Conservation (phyloP, 2,113 vertebrate genomes). For the Sigmodon hispidus region DNA sequence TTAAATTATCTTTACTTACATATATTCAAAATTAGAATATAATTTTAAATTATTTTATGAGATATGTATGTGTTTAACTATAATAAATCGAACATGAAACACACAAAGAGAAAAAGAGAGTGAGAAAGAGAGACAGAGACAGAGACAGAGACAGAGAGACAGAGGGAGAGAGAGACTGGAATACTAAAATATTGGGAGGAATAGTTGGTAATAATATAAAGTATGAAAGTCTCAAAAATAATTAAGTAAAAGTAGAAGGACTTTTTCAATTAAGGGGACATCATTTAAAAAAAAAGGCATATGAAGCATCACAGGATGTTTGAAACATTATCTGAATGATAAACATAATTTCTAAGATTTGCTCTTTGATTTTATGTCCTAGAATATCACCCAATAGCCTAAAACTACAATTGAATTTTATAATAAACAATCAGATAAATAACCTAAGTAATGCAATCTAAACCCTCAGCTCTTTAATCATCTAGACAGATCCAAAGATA, state of each 20-base stretch:
- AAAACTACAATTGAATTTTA: conserved; percentile 4
- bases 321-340: not conserved
- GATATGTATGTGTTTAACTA: not conserved
- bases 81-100: not conserved
- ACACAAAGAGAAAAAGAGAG: too few species aligned
- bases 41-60: not conserved
- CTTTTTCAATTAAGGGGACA: not conserved
- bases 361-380: not conserved
- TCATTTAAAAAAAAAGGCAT: not conserved
- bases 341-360: not conserved
- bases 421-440: not conserved
- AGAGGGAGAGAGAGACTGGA: not conserved
- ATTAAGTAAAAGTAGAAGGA: not conserved
- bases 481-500: not conserved
- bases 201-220: not conserved
- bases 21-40: not conserved
- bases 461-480: not conserved
- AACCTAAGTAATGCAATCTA: not conserved
- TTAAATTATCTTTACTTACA: not conserved
- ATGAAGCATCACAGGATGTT: not conserved
- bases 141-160: too few species aligned
- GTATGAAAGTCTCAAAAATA: not conserved
- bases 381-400: not conserved
- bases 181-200: not conserved
- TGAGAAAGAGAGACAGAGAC: too few species aligned